Conservation (phyloP, 2,888 invertebrate genomes). For the Rotaria magnacalcarata region DNA sequence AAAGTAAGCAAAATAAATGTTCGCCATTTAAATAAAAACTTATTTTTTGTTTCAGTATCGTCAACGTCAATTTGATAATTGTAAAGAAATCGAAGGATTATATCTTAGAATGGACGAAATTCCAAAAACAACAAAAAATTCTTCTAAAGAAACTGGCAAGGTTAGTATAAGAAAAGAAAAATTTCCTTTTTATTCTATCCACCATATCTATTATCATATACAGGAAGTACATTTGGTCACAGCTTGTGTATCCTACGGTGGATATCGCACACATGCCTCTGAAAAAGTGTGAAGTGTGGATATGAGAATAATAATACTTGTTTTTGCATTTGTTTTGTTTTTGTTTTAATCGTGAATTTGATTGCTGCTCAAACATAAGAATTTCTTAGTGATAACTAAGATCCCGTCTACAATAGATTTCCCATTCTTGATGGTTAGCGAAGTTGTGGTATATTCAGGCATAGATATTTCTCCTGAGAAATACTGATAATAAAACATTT, state of each 20-base stretch:
- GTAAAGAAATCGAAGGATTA: constrained; percentile 22
- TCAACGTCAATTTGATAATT: constrained; percentile 1
- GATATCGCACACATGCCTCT: neutral
- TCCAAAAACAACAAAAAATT: constrained; percentile 31
- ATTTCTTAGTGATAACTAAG: too few species aligned
- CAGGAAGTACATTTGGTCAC: neutral
- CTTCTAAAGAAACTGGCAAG: neutral
- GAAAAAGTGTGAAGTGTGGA: neutral
- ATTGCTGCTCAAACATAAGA: too few species aligned
- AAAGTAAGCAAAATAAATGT: neutral
- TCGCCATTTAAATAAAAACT: neutral
- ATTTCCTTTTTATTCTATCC: neutral
- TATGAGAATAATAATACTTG: too few species aligned
- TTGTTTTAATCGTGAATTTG: too few species aligned
- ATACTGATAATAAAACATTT: too few species aligned
- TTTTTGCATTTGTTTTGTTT: too few species aligned
- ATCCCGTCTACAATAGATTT: too few species aligned
- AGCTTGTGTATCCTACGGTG: neutral
- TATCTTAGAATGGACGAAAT: constrained; percentile 28
- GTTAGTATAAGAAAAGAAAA: neutral
- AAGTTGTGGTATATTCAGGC: too few species aligned
- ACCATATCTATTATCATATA: neutral
- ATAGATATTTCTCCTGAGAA: too few species aligned
- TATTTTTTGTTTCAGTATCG: neutral
- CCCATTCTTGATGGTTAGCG: too few species aligned